Base-by-base conservation (phyloP, 2,113 vertebrate genomes). In the Anhinga anhinga region DNA sequence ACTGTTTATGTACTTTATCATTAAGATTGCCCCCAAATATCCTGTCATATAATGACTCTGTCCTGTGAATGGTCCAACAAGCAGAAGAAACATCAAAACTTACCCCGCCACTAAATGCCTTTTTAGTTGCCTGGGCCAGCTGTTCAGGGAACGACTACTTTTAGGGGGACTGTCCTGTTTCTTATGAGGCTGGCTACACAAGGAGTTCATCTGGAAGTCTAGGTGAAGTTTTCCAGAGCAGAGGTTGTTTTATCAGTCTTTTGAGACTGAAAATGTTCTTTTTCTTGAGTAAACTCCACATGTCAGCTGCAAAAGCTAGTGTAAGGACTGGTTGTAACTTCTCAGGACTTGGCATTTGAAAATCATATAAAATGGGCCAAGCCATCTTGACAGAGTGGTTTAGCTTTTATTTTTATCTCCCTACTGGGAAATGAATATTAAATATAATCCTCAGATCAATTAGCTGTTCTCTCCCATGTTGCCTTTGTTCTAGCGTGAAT, bases 361-460 rank as follows among this genome's bases (percentile, higher is more conserved):
- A 92, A 62, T 50, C 1, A 42, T 47, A 38, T 38, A 62, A 58
- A 90, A 70, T 27, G 17, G 65, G 6, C 58, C 67, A 74, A 92
- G 19, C 3, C 40, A 92, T 27, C 4, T 42, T 66, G 55, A 1
- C 2, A 50, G 63, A 78, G 32, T 30, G 29, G 9, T 36, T 86
- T 70, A 81, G 38, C 32, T 96, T 83, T 95, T 88, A 71, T 78
- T 94, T 90, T 74, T 67, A 91, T 58, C 29, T 90, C 59, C 29
- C 11, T 71, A 59, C 47, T 49, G 88, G 82, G 59, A 92, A 95
- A 83, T 62, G 3, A 83, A 82, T 47, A 26, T 78, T 88, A 92
- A 82, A 42, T 77, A 81, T 67, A 73, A 90, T 62, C 26, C 63
- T 86, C 50, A 81, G 45, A 62, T 88, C n/a, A 78, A 83, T 90